A percentile compares a stretch with the other conserved stretches of the same genome.
Conservation (phyloP, 2,113 vertebrate species). For the Brachypodius melanocephalos region DNA sequence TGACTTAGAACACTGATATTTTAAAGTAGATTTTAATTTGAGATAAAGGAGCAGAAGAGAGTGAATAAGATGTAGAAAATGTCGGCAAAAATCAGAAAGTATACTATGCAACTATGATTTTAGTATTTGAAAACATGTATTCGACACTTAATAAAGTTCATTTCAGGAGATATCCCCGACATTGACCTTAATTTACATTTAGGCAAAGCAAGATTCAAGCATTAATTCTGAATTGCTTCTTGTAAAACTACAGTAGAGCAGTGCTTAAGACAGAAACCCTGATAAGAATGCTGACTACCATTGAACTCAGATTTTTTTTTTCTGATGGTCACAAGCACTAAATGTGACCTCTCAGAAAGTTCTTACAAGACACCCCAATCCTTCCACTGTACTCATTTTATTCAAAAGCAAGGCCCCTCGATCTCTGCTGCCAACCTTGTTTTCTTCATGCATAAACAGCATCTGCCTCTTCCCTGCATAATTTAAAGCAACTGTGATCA, state of each 20-base stretch:
- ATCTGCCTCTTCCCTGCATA: not conserved
- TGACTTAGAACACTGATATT: not conserved
- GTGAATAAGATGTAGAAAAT: not conserved
- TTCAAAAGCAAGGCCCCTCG: not conserved
- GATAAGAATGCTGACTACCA: not conserved
- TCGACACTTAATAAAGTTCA: not conserved
- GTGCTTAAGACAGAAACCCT: not conserved
- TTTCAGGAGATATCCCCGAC: not conserved
- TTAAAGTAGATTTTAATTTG: not conserved
- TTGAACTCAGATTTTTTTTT: not conserved
- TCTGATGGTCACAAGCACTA: not conserved
- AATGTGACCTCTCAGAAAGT: not conserved
- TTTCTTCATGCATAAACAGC: not conserved
- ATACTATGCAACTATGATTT: not conserved
- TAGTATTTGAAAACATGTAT: not conserved
- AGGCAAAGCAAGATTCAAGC: not conserved
- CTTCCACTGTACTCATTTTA: not conserved
- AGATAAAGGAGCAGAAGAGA: not conserved
- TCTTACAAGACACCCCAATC: not conserved
- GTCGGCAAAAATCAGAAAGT: not conserved
- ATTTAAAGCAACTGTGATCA: conserved; percentile 27
- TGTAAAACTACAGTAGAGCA: not conserved
- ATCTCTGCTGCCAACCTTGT: not conserved
- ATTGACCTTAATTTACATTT: not conserved
- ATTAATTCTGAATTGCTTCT: not conserved